These are phyloP conservation scores for Trididemnum clinides DNA, from an alignment of 23 tunicate species.

Conservation along the genomic window DNA sequence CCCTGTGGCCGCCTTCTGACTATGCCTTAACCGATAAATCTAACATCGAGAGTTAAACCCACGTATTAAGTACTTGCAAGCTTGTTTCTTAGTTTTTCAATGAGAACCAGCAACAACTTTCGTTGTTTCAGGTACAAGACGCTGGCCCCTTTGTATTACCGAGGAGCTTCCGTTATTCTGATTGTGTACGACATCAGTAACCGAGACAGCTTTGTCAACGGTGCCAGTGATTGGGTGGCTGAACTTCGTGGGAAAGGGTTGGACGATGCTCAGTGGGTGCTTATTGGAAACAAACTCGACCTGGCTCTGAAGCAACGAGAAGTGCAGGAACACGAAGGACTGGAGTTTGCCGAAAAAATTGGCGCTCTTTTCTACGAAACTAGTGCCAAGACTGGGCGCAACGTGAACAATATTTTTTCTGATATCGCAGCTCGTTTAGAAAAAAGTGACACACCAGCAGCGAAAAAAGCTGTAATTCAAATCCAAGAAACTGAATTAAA, in stretches of 20 bases:
- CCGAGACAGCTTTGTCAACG: not conserved
- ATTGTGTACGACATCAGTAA: slow-evolving; percentile 40
- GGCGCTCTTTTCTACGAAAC: slow-evolving; percentile 40
- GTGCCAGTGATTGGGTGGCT: slow-evolving; percentile 23
- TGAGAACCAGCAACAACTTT: too few species aligned
- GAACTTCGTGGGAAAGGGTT: slow-evolving; percentile 34
- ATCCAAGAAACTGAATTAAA: not conserved
- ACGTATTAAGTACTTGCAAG: too few species aligned
- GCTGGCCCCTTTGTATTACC: slow-evolving; percentile 48
- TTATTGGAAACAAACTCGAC: slow-evolving; percentile 50
- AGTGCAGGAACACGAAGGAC: slow-evolving; percentile 27
- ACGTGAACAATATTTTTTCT: slow-evolving; percentile 6
- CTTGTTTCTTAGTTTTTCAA: too few species aligned
- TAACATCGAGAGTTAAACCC: too few species aligned
- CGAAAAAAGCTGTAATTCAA: not conserved
- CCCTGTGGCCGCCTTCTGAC: too few species aligned
- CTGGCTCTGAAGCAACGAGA: not conserved
- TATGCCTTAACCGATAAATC: too few species aligned
- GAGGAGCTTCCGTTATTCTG: slow-evolving; percentile 48
- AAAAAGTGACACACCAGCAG: not conserved
- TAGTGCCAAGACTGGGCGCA: slow-evolving; percentile 42
- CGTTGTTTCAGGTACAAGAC: slow-evolving; percentile 37
- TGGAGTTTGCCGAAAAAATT: slow-evolving; percentile 21
- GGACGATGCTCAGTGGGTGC: not conserved
- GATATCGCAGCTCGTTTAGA: slow-evolving; percentile 4